These are phyloP conservation scores for Hirundo rustica DNA, from an alignment of 2,797 vertebrate genomes.

Conservation along the genomic window DNA sequence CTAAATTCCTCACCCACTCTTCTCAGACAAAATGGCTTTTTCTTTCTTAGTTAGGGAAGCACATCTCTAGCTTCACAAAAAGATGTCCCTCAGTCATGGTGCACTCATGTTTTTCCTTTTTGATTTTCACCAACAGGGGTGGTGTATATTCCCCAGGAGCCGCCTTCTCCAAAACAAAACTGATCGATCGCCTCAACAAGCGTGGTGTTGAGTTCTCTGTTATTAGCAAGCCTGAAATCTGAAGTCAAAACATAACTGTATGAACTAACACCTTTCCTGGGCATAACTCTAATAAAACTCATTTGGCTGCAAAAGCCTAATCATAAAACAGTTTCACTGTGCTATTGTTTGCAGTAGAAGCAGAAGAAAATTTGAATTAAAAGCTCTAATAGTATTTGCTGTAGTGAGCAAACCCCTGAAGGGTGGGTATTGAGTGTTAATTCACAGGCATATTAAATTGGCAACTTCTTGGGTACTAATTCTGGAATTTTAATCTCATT, in stretches of 20 bases:
- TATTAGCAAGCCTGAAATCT: slow-evolving; percentile 81
- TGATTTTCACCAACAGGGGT: slow-evolving; percentile 79
- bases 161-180: slow-evolving; percentile 87
- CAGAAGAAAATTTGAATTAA: background rate
- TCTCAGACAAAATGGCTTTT: background rate
- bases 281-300: slow-evolving; percentile 21
- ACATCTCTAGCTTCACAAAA: background rate
- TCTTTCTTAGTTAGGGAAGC: background rate
- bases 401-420: background rate
- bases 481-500: background rate
- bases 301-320: background rate
- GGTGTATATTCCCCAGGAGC: slow-evolving; percentile 94
- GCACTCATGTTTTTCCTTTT: background rate
- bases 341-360: slow-evolving; percentile 19
- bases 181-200: slow-evolving; percentile 90
- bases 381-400: background rate
- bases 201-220: slow-evolving; percentile 91
- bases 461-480: background rate
- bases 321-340: background rate
- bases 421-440: background rate
- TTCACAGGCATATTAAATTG: background rate
- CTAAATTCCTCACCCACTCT: background rate
- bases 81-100: background rate
- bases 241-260: slow-evolving; percentile 14
- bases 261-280: slow-evolving; percentile 38